Conservation (phyloP, 2,797 vertebrate genomes). For the Sebastes iracundus region DNA sequence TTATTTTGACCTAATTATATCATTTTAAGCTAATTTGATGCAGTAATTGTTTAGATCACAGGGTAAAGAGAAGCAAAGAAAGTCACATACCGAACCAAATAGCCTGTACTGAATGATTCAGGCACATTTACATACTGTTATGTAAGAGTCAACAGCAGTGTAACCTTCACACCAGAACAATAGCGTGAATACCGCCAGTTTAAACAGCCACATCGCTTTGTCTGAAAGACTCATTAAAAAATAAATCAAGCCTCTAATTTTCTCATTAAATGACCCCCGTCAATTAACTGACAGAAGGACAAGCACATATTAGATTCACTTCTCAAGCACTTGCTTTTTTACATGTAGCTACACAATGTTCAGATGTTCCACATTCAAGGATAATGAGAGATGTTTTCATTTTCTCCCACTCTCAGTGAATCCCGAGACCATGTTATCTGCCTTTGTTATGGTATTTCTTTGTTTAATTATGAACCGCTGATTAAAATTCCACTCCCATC, state of each 20-base stretch:
- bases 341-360: neutral
- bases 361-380: neutral
- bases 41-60: no score
- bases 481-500: conserved; percentile 56
- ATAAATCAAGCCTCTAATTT: neutral
- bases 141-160: neutral
- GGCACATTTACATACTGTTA: neutral
- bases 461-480: conserved; percentile 49
- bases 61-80: neutral
- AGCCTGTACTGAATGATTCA: neutral
- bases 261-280: neutral
- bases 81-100: neutral
- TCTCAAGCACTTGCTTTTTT: neutral
- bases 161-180: neutral
- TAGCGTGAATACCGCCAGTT: neutral
- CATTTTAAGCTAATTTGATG: no score
- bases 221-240: neutral
- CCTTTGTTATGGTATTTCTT: conserved; percentile 24
- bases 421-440: neutral
- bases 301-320: neutral
- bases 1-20: no score
- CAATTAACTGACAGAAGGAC: neutral
- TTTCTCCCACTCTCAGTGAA: neutral
- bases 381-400: conserved; percentile 4
- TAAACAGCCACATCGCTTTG: neutral